Conservation (phyloP, 1,140 invertebrate genomes). For the Semibalanus balanoides region DNA sequence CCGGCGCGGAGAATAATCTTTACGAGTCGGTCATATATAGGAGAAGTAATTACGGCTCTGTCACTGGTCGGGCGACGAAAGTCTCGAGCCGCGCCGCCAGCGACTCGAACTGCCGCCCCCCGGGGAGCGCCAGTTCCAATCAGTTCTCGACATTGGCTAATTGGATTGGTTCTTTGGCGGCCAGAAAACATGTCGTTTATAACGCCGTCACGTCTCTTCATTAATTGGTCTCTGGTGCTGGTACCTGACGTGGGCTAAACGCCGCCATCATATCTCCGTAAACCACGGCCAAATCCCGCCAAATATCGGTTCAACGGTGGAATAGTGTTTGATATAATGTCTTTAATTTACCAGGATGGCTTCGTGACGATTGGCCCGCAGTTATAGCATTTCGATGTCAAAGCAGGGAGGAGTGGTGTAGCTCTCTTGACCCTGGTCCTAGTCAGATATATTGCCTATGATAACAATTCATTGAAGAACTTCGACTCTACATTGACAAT, state of each 20-base stretch:
- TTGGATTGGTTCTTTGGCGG: background rate
- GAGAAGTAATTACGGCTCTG: background rate
- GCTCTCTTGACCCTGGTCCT: too few species aligned
- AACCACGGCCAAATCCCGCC: too few species aligned
- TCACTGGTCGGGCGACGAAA: background rate
- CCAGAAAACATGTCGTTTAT: background rate
- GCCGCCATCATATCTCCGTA: background rate
- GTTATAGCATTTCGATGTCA: too few species aligned
- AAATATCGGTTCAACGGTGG: too few species aligned
- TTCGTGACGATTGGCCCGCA: too few species aligned
- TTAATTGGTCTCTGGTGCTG: background rate
- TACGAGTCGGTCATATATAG: background rate
- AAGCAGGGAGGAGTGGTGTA: too few species aligned
- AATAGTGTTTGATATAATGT: too few species aligned
- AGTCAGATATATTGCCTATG: too few species aligned
- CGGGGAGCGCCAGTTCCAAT: background rate
- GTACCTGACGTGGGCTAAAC: background rate
- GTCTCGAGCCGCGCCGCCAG: background rate
- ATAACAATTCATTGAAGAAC: too few species aligned
- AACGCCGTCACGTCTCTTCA: background rate
- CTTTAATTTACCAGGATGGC: too few species aligned
- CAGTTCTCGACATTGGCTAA: background rate
- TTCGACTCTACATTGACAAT: too few species aligned
- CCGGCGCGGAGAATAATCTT: slow-evolving; percentile 1
- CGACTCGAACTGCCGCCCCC: background rate